Evolutionary conservation across 2,113 vertebrate genomes (phyloP), one percentile per base, ranked within the genome.

Genomic region (Myrmecophaga tridactyla): DNA sequence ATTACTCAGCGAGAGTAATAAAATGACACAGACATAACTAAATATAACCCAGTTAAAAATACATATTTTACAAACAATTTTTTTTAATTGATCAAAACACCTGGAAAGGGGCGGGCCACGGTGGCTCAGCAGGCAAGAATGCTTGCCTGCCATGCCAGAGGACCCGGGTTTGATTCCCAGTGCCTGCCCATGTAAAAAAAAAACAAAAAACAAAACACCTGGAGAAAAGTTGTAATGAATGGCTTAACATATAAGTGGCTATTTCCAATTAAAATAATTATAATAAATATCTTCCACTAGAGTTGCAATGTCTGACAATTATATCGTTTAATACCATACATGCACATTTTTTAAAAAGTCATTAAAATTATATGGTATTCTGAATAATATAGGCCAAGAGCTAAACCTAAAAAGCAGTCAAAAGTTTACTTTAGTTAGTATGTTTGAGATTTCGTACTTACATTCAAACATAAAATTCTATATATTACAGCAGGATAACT

Each of bases 361-460:
- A 73, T 58, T 94, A 94, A 77, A 15, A 17, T 48, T 69, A 69
- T 89, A 75, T 76, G 39, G 60, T 80, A 75, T 86, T 77, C 53
- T 92, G 95, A 90, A 92, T 82, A 91, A 82, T 90, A 85, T 1
- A 82, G 46, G 65, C 9, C 65, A 94, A 86, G 77, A 95, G 60
- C n/a, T 82, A 78, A 56, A 86, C 96, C 25, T 17, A 12, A 60
- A 92, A 92, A 88, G 43, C 34, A 83, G 36, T 48, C 53, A 86
- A 80, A 86, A 58, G 58, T 75, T 75, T 72, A 94, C 63, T 69
- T 86, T 25, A 76, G 36, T 87, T 76, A 87, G 56, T 67, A 94
- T 70, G 29, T 90, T 41, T 94, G 17, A 91, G 27, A 21, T 86
- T 53, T 81, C 75, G 3, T 9, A 91, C 75, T 93, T 93, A 46